A percentile compares a stretch with the other conserved stretches of the same genome.
These are phyloP conservation scores for Brachyptera risi DNA, from an alignment of 2,888 invertebrate species.

Conservation along the genomic window DNA sequence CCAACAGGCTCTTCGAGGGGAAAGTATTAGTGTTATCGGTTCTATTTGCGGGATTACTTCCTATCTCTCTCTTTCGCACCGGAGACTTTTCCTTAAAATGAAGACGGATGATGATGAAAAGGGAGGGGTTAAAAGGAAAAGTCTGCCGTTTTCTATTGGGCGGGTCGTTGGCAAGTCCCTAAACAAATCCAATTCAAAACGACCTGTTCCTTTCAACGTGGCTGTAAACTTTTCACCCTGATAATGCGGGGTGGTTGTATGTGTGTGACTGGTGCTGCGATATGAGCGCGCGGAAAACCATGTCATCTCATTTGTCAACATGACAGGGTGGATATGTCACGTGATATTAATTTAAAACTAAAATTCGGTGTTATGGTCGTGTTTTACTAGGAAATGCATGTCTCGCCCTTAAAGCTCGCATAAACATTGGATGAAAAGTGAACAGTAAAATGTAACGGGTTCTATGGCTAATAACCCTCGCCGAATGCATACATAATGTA, in stretches of 20 bases:
- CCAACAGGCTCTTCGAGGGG: not conserved
- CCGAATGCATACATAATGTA: too few species aligned
- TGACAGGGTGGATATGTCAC: conserved; percentile 17
- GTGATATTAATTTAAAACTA: conserved; percentile 24
- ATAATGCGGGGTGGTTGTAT: not conserved
- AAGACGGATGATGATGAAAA: conserved; percentile 32
- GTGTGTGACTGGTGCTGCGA: not conserved
- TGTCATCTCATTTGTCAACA: conserved; percentile 19
- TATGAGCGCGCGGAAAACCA: conserved; percentile 6
- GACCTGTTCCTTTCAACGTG: conserved; percentile 2
- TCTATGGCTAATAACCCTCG: too few species aligned
- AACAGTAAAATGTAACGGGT: too few species aligned
- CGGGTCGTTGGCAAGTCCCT: conserved; percentile 9
- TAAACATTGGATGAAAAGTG: too few species aligned
- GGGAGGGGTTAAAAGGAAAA: conserved; percentile 26
- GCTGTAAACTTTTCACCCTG: not conserved
- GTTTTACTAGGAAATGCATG: not conserved
- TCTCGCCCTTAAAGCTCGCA: too few species aligned
- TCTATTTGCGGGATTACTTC: conserved; percentile 28
- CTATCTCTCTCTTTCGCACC: conserved; percentile 20
- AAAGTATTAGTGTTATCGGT: conserved; percentile 24
- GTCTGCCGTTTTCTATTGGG: conserved; percentile 17
- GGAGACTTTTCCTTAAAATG: conserved; percentile 27
- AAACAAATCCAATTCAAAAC: conserved; percentile 28
- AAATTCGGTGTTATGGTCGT: conserved; percentile 8